Evolutionary conservation across 2,113 vertebrate genomes (phyloP).

Genomic region (Pionites leucogaster): DNA sequence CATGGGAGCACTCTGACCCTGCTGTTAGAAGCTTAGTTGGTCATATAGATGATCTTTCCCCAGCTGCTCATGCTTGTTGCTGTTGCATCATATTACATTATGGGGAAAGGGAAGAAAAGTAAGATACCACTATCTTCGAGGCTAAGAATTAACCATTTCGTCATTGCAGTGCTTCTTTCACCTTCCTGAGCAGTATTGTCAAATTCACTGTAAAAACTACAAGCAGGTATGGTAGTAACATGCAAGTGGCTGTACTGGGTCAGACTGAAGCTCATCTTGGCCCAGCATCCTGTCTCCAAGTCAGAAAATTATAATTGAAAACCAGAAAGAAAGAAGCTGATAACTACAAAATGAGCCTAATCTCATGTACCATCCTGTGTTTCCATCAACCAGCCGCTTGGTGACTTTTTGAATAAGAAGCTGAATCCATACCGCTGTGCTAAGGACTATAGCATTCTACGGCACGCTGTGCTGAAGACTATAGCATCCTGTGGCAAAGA

Average conservation of each 20-base stretch:
- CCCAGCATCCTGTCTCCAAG: not conserved
- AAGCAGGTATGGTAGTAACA: not conserved
- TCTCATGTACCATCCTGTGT: not conserved
- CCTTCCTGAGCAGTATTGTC: not conserved
- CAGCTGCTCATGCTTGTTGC: not conserved
- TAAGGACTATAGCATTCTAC: not conserved
- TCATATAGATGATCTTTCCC: not conserved
- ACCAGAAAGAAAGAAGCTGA: not conserved
- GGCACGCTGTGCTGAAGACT: not conserved
- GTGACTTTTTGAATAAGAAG: not conserved
- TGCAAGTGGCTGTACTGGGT: not conserved
- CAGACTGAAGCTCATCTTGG: not conserved
- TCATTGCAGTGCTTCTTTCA: not conserved
- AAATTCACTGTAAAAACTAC: not conserved
- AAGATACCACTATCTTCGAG: not conserved
- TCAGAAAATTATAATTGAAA: not conserved
- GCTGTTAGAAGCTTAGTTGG: not conserved
- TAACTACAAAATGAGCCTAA: not conserved
- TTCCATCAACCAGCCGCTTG: not conserved
- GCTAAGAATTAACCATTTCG: not conserved
- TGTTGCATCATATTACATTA: accelerated
- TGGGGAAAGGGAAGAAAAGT: not conserved
- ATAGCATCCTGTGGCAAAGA: not conserved
- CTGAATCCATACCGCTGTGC: not conserved
- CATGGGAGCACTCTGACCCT: accelerated